phyloP scores from a whole-genome alignment of 2,888 invertebrate genomes.

The Zootermopsis nevadensis region DNA sequence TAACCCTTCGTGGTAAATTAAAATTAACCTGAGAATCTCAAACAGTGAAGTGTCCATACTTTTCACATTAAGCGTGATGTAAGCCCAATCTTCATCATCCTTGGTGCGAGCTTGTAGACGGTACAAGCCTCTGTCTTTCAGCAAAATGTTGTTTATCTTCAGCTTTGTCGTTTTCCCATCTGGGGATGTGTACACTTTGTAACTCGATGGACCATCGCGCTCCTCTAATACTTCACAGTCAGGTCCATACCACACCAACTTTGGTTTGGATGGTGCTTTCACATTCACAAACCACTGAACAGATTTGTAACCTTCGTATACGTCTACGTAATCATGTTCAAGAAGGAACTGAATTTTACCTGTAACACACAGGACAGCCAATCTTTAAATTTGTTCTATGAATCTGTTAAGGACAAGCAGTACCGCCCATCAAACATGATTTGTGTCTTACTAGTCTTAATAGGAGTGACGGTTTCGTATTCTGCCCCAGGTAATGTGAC shows the following conservation, averaged over 20 bases:
- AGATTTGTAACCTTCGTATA: neutral
- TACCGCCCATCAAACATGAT: neutral
- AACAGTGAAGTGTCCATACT: neutral
- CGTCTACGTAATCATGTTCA: neutral
- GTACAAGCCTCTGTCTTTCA: neutral
- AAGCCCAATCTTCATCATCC: neutral
- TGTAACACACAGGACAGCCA: neutral
- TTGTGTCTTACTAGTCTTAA: neutral
- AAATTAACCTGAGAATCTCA: too few species aligned
- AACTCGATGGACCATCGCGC: neutral
- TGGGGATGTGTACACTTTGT: neutral
- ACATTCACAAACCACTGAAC: slow-evolving; percentile 1
- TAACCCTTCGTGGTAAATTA: too few species aligned
- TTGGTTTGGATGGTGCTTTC: too few species aligned
- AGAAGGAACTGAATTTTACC: neutral
- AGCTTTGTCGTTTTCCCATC: neutral
- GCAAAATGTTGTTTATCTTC: neutral
- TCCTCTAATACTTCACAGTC: neutral
- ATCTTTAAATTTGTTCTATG: neutral
- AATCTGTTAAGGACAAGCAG: neutral
- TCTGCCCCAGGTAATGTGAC: neutral
- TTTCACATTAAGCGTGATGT: slow-evolving; percentile 12
- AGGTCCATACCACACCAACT: slow-evolving; percentile 8
- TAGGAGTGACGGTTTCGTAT: neutral
- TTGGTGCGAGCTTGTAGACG: neutral